Conservation (phyloP, 2,113 vertebrate genomes). For the Candoia aspera region DNA sequence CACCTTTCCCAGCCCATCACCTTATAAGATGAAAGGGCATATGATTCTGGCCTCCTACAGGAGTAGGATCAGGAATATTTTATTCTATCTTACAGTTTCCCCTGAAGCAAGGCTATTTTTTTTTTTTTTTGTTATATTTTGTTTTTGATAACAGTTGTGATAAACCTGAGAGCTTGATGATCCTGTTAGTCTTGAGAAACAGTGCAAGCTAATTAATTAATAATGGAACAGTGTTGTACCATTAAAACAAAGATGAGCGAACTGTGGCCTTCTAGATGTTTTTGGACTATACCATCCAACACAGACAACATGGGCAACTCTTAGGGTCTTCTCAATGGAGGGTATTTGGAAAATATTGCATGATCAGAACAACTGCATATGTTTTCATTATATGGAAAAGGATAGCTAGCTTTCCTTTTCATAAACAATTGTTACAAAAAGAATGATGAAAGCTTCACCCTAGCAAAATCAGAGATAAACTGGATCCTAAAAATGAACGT, state of each 20-base stretch:
- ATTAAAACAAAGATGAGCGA: background rate
- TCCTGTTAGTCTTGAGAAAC: background rate
- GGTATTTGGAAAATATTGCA: background rate
- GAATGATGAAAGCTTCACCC: background rate
- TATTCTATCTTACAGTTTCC: background rate
- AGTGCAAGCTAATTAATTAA: background rate
- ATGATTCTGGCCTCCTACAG: background rate
- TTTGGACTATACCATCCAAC: background rate
- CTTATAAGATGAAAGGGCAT: background rate
- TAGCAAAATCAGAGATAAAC: background rate
- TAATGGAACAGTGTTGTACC: background rate
- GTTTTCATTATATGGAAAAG: background rate
- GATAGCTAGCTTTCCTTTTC: background rate
- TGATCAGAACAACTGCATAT: background rate
- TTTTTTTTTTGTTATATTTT: background rate
- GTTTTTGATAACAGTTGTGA: background rate
- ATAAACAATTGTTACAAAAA: background rate
- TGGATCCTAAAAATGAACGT: background rate
- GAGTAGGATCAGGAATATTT: background rate
- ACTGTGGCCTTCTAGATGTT: background rate
- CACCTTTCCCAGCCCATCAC: background rate
- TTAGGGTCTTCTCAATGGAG: background rate
- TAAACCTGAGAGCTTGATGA: background rate
- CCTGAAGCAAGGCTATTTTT: background rate
- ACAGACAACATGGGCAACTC: background rate